Evolutionary conservation across 2,888 invertebrate species (phyloP).

Genomic region (Euplexia lucipara): DNA sequence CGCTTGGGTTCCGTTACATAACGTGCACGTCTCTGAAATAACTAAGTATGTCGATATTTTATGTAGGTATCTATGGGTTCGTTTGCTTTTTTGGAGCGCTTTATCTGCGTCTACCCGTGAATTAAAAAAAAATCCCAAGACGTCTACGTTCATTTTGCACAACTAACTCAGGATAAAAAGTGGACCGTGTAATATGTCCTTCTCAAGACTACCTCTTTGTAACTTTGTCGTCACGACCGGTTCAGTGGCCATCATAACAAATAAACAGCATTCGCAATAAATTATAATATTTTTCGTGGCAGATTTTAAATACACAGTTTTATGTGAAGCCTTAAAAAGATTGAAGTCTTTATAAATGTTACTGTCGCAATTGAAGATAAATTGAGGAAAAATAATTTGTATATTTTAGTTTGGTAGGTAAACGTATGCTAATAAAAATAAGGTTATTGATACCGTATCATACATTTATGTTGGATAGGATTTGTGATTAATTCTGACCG

Average conservation of each 20-base stretch:
- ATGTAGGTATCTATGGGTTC: background rate
- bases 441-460: no score
- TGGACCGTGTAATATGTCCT: no score
- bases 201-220: background rate
- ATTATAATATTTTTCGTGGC: background rate
- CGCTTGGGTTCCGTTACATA: background rate
- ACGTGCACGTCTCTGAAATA: background rate
- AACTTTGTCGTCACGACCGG: no score
- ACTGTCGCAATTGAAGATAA: background rate
- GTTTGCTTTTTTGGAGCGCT: background rate
- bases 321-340: slow-evolving; percentile 2
- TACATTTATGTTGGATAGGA: background rate
- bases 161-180: background rate
- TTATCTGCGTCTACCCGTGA: background rate
- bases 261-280: background rate
- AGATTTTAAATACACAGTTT: background rate
- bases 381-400: background rate
- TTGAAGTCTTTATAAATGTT: background rate
- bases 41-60: background rate
- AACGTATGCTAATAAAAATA: no score
- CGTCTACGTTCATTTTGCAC: background rate
- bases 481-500: background rate
- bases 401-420: background rate
- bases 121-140: no score
- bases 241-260: background rate